Percentiles rank a stretch among this genome's conserved stretches.
Conservation (phyloP, 2,888 invertebrate genomes). For the Galerucella calmariensis region DNA sequence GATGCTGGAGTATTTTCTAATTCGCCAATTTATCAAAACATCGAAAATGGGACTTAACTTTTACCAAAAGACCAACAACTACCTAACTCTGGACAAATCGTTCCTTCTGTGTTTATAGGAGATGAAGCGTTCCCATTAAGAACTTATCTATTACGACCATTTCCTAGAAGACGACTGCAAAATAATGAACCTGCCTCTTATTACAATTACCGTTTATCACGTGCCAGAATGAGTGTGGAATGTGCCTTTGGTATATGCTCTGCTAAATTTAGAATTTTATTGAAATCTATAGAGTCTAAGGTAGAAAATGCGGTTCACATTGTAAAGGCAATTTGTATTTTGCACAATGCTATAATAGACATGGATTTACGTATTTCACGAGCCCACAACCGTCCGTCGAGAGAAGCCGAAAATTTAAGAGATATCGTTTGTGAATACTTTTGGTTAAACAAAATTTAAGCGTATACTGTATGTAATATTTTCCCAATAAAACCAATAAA, state of each 20-base stretch:
- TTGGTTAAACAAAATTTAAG: not conserved
- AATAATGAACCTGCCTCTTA: constrained; percentile 28
- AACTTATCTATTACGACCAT: constrained; percentile 33
- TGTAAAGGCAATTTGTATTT: constrained; percentile 30
- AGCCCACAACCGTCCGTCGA: not conserved
- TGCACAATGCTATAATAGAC: constrained; percentile 35
- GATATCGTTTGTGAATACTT: constrained; percentile 1
- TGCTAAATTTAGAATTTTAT: constrained; percentile 36
- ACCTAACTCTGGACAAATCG: constrained; percentile 8
- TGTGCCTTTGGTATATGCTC: constrained; percentile 47
- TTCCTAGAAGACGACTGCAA: constrained; percentile 38
- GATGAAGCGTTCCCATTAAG: constrained; percentile 26
- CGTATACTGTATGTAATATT: not conserved
- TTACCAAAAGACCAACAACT: not conserved
- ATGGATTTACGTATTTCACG: constrained; percentile 14
- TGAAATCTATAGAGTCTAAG: constrained; percentile 36
- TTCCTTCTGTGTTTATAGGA: constrained; percentile 19
- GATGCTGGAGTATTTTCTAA: constrained; percentile 29
- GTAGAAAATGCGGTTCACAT: constrained; percentile 37
- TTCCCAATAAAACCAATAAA: not conserved
- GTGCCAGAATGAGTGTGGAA: constrained; percentile 50
- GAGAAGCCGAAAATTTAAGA: constrained; percentile 1
- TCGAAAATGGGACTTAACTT: constrained; percentile 7
- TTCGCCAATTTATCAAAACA: constrained; percentile 11
- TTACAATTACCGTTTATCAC: constrained; percentile 30